Conservation (phyloP, 2,888 invertebrate genomes). For the Proisotoma minuta region DNA sequence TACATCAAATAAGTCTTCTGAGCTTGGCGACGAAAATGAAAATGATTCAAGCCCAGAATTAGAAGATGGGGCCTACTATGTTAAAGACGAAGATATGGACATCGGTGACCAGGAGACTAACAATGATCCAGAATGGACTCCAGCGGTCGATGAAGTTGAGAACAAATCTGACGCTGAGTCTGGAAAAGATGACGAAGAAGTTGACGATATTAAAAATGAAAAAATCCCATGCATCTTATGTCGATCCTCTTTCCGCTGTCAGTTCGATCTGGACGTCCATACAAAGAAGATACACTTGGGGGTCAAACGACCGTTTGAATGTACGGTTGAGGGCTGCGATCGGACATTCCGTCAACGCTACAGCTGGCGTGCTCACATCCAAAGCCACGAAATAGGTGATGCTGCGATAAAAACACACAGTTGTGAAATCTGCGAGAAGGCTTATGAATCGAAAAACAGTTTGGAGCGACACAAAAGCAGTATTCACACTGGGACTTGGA, state of each 20-base stretch:
- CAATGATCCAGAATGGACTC: neutral
- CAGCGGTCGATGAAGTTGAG: neutral
- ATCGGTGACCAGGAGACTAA: too few relatives aligned
- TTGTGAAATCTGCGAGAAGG: neutral
- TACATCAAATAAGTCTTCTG: too few relatives aligned
- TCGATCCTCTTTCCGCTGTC: neutral
- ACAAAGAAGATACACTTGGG: neutral
- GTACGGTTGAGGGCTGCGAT: conserved; percentile 1
- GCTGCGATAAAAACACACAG: neutral
- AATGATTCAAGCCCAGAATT: too few relatives aligned
- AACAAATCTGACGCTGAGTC: neutral
- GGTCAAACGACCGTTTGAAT: neutral
- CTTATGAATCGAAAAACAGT: neutral
- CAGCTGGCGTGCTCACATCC: neutral
- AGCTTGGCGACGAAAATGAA: too few relatives aligned
- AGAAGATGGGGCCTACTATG: neutral
- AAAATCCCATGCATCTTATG: neutral
- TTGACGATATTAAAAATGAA: neutral
- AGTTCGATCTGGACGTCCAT: neutral
- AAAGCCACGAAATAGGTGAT: neutral
- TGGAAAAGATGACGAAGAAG: neutral
- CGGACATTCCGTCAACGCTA: neutral
- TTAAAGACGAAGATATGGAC: neutral
- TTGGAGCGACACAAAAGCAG: neutral
- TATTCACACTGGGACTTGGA: conserved; percentile 4